Percentiles rank a stretch among this genome's conserved stretches.
Conservation (phyloP, 2,888 invertebrate species). For the Galerucella calmariensis region DNA sequence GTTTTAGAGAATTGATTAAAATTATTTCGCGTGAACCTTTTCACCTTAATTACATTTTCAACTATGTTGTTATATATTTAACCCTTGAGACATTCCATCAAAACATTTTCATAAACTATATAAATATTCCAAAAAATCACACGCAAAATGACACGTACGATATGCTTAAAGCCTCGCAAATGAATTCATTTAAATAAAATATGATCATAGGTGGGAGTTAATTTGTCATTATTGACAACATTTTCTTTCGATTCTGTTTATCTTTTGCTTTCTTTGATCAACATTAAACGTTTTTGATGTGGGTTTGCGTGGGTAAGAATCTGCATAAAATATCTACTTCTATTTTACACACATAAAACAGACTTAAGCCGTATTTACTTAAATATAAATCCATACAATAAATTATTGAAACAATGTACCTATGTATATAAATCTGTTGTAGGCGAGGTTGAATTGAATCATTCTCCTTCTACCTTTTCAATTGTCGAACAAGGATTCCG, state of each 20-base stretch:
- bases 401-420: too few relatives aligned
- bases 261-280: slow-evolving; percentile 56
- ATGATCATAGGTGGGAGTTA: slow-evolving; percentile 28
- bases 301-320: slow-evolving; percentile 47
- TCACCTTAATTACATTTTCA: too few relatives aligned
- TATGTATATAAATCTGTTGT: too few relatives aligned
- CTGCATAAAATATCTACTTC: slow-evolving; percentile 53
- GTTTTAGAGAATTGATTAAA: too few relatives aligned
- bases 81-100: not conserved
- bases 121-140: slow-evolving; percentile 24
- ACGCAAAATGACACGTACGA: slow-evolving; percentile 11
- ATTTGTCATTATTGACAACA: slow-evolving; percentile 40
- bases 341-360: not conserved
- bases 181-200: slow-evolving; percentile 32
- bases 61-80: too few relatives aligned
- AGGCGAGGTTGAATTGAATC: too few relatives aligned
- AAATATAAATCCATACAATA: too few relatives aligned
- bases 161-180: slow-evolving; percentile 21
- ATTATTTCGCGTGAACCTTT: too few relatives aligned
- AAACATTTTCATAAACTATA: slow-evolving; percentile 14
- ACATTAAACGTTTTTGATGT: slow-evolving; percentile 45
- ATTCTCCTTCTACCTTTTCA: too few relatives aligned
- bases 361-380: too few relatives aligned
- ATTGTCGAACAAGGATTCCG: too few relatives aligned
- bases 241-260: slow-evolving; percentile 41